Evolutionary conservation across 2,113 vertebrate species (phyloP).

Genomic region (Rattus rattus): DNA sequence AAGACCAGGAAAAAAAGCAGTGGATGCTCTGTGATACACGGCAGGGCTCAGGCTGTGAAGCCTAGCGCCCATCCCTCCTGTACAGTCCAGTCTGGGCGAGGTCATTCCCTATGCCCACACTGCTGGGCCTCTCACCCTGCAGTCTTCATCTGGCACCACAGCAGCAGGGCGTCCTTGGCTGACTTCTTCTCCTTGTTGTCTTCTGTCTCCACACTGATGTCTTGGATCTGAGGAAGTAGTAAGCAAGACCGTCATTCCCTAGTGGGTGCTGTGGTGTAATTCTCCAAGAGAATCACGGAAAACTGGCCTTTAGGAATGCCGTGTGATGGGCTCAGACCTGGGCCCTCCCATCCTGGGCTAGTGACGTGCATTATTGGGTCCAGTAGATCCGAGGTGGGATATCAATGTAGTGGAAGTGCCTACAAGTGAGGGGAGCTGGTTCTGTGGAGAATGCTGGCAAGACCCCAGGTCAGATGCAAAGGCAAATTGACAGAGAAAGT

Average conservation of each 20-base stretch:
- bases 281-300: not conserved
- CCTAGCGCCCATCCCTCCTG: not conserved
- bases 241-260: not conserved
- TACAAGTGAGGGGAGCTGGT: not conserved
- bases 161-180: constrained; percentile 95
- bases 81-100: not conserved
- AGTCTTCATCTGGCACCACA: constrained; percentile 99
- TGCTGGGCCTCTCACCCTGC: constrained; percentile 88
- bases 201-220: constrained; percentile 96
- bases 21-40: not conserved
- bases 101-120: not conserved
- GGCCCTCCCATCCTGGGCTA: not conserved
- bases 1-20: not conserved
- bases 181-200: constrained; percentile 98
- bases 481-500: not conserved
- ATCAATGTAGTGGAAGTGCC: not conserved
- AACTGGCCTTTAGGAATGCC: not conserved
- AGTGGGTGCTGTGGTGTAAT: not conserved
- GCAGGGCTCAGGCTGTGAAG: not conserved
- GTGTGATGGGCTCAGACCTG: not conserved
- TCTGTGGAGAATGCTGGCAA: not conserved
- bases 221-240: constrained; percentile 91
- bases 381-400: not conserved
- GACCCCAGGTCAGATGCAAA: not conserved
- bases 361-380: not conserved